phyloP scores from a whole-genome alignment of 1,140 invertebrate species.

The Periplaneta americana region DNA sequence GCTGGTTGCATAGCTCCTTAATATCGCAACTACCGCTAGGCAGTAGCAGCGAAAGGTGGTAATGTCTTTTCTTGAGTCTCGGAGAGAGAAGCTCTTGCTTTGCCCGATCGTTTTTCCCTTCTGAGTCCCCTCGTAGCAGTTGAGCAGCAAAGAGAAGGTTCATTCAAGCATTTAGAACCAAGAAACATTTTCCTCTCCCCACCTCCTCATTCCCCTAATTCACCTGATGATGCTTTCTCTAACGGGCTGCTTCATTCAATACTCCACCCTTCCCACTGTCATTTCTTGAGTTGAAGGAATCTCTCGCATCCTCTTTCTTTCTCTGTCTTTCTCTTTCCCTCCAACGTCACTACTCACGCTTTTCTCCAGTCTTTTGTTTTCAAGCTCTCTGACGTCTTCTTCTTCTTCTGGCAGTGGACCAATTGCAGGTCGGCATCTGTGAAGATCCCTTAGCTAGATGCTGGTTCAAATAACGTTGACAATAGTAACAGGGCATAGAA shows the following conservation, averaged over 20 bases:
- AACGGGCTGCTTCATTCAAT: neutral
- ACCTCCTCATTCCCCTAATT: neutral
- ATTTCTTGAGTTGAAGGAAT: neutral
- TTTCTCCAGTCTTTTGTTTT: neutral
- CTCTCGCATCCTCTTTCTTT: too few relatives aligned
- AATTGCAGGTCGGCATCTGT: neutral
- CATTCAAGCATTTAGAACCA: neutral
- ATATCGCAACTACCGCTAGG: neutral
- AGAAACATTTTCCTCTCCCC: neutral
- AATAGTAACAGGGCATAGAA: neutral
- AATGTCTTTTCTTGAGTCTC: neutral
- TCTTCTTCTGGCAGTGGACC: neutral
- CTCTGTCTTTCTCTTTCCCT: neutral
- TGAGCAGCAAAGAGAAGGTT: neutral
- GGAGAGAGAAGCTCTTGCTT: neutral
- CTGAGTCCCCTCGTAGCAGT: neutral
- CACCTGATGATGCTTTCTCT: neutral
- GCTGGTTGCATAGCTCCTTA: neutral
- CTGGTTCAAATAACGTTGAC: neutral
- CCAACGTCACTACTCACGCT: neutral
- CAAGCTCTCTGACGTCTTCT: neutral
- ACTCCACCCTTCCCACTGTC: neutral
- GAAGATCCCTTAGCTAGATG: neutral
- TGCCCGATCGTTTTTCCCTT: neutral
- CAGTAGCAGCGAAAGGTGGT: neutral